A percentile compares a stretch with the other conserved stretches of the same genome.
Evolutionary conservation across 2,113 vertebrate genomes (phyloP).

Genomic region (Saccopteryx leptura): DNA sequence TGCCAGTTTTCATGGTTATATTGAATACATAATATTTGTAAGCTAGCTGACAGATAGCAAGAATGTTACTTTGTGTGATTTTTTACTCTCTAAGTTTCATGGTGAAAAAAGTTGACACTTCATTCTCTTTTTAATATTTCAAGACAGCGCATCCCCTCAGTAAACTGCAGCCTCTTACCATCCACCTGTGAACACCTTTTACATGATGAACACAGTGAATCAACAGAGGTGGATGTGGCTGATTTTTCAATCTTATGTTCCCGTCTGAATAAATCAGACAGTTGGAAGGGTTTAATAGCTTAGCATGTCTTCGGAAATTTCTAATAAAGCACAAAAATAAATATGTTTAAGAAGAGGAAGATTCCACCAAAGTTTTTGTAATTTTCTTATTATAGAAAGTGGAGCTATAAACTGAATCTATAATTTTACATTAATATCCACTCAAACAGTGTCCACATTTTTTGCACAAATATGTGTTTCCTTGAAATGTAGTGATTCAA

Average conservation of each 20-base stretch:
- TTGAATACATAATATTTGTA: background rate
- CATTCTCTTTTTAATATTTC: background rate
- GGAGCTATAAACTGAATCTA: background rate
- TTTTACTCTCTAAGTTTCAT: background rate
- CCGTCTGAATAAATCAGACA: background rate
- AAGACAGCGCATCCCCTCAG: background rate
- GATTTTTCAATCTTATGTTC: background rate
- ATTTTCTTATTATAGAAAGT: background rate
- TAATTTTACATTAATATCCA: background rate
- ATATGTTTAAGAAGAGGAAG: background rate
- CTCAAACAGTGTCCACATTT: background rate
- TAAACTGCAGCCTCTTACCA: background rate
- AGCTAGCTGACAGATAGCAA: background rate
- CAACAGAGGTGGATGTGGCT: background rate
- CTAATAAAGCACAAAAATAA: background rate
- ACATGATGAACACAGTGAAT: background rate
- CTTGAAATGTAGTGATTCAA: background rate
- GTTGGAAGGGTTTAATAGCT: background rate
- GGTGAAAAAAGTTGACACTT: background rate
- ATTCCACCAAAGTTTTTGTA: background rate
- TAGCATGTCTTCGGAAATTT: background rate
- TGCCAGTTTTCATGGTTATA: background rate
- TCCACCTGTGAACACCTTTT: background rate
- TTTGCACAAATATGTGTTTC: background rate
- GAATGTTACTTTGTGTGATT: background rate